Percentiles rank a stretch among this genome's conserved stretches.
These are phyloP conservation scores for Symphodus melops DNA, from an alignment of 2,113 vertebrate genomes.

Conservation along the genomic window DNA sequence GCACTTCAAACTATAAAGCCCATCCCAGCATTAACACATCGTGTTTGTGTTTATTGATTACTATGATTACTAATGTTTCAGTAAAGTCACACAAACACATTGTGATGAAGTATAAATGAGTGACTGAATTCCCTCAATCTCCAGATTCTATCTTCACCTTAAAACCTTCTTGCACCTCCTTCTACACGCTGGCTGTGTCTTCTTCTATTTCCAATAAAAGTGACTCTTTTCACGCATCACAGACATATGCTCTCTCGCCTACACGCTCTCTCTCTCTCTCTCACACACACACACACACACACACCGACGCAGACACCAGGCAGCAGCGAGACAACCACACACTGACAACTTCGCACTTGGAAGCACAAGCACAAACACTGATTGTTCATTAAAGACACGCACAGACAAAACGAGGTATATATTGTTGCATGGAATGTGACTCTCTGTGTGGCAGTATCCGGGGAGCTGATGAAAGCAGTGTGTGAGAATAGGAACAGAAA, in stretches of 20 bases:
- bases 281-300: background rate
- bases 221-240: slow-evolving; percentile 20
- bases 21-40: too few relatives aligned
- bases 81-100: too few relatives aligned
- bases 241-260: background rate
- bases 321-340: slow-evolving; percentile 6
- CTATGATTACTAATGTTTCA: too few relatives aligned
- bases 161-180: slow-evolving; percentile 2
- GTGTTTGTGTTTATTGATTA: too few relatives aligned
- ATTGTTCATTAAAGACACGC: slow-evolving; percentile 25
- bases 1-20: too few relatives aligned
- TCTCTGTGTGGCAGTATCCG: slow-evolving; percentile 10
- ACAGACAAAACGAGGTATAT: slow-evolving; percentile 5
- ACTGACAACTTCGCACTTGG: slow-evolving; percentile 27
- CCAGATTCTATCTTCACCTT: background rate
- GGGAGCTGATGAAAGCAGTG: background rate
- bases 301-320: background rate
- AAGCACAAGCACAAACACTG: slow-evolving; percentile 20
- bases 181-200: background rate
- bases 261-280: background rate
- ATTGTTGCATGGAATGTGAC: slow-evolving; percentile 18
- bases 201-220: slow-evolving; percentile 7
- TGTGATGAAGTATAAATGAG: too few relatives aligned
- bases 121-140: background rate
- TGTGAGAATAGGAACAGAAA: background rate